phyloP scores from a whole-genome alignment of 2,888 invertebrate species.

The Lycia hirtaria region DNA sequence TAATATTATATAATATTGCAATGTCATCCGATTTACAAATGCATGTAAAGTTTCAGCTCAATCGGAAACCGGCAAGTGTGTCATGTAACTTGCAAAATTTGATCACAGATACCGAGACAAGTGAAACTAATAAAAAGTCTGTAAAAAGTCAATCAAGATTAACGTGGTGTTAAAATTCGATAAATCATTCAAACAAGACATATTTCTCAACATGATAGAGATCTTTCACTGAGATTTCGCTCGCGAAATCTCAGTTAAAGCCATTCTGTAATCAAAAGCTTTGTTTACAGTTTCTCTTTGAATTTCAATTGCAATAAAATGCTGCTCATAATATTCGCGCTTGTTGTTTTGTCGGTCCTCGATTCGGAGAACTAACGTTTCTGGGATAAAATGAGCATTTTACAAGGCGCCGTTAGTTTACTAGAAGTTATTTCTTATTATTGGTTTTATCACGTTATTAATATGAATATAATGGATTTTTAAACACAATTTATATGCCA shows the following conservation, averaged over 20 bases:
- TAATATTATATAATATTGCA: too few species aligned
- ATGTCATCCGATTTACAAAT: too few species aligned
- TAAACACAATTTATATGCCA: background rate
- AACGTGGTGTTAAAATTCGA: slow-evolving; percentile 2
- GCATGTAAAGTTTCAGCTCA: too few species aligned
- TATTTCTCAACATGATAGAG: slow-evolving; percentile 13
- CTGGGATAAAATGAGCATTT: background rate
- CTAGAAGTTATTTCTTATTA: background rate
- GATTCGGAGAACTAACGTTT: background rate
- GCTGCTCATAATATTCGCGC: background rate
- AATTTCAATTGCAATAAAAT: slow-evolving; percentile 24
- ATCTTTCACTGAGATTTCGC: too few species aligned
- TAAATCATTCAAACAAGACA: slow-evolving; percentile 1
- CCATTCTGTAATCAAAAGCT: slow-evolving; percentile 13
- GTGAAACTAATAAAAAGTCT: too few species aligned
- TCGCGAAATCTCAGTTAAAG: slow-evolving; percentile 15
- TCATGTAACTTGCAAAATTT: too few species aligned
- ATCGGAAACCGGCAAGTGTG: background rate
- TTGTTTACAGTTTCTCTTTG: slow-evolving; percentile 22
- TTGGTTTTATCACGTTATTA: slow-evolving; percentile 2
- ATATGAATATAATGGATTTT: too few species aligned
- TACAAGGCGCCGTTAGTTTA: background rate
- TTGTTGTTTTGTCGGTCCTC: slow-evolving; percentile 1
- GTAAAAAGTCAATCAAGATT: too few species aligned
- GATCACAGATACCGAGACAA: too few species aligned